Percentiles rank a stretch among this genome's conserved stretches.
Evolutionary conservation across 2,113 vertebrate species (phyloP).

Genomic region (Rynchops niger): DNA sequence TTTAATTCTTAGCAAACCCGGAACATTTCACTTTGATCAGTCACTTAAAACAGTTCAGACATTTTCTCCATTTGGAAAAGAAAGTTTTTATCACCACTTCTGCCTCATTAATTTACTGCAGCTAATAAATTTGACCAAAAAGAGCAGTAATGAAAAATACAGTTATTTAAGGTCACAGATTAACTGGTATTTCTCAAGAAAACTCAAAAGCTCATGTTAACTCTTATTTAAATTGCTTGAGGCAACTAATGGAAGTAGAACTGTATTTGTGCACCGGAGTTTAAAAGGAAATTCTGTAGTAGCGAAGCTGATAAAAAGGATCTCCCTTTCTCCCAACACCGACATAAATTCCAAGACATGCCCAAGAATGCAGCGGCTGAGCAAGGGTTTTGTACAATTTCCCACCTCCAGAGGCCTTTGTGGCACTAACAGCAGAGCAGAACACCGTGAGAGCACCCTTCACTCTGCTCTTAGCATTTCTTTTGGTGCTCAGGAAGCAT

Average conservation of each 20-base stretch:
- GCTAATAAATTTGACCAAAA: background rate
- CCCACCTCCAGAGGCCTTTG: background rate
- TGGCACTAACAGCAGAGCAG: background rate
- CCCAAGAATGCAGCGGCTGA: background rate
- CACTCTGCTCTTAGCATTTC: background rate
- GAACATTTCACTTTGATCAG: slow-evolving; percentile 6
- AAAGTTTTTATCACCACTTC: slow-evolving; percentile 20
- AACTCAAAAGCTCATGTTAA: background rate
- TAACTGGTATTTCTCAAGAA: background rate
- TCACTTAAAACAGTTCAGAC: background rate
- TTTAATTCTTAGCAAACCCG: background rate
- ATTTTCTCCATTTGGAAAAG: background rate
- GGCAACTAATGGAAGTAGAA: background rate
- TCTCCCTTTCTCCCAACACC: background rate
- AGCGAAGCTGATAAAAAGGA: background rate
- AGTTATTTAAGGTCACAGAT: slow-evolving; percentile 13
- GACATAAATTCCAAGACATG: background rate
- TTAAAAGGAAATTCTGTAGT: background rate
- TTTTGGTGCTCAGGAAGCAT: background rate
- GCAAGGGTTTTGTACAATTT: background rate
- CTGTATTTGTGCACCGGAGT: background rate
- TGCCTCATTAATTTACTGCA: background rate
- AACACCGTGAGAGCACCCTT: background rate
- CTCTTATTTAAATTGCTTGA: background rate
- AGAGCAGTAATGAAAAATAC: background rate